phyloP scores from a whole-genome alignment of 2,113 vertebrate species.

The Laticauda laticaudata region DNA sequence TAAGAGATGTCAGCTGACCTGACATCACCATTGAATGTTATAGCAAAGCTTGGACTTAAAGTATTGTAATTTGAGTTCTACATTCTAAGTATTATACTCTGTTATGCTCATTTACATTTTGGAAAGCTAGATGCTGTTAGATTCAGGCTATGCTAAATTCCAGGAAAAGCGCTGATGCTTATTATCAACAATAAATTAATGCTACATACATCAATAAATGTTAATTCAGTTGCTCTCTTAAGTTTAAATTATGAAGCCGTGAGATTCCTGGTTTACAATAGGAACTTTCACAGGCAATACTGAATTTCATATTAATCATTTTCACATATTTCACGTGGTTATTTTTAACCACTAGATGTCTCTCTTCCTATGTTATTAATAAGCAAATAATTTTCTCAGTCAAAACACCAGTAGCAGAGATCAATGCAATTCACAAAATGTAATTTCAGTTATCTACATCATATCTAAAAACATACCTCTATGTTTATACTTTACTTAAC shows the following conservation, averaged over 20 bases:
- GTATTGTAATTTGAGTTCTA: background rate
- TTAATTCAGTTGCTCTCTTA: background rate
- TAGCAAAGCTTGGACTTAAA: background rate
- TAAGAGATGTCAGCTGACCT: background rate
- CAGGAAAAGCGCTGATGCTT: background rate
- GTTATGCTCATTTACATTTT: background rate
- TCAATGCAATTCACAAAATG: background rate
- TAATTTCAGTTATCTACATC: background rate
- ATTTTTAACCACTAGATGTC: slow-evolving; percentile 42
- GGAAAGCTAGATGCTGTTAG: background rate
- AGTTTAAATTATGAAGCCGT: background rate
- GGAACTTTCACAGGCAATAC: background rate
- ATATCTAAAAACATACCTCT: background rate
- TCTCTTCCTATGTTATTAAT: slow-evolving; percentile 36
- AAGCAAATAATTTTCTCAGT: background rate
- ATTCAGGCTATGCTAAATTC: background rate
- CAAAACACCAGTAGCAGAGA: background rate
- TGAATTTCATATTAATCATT: background rate
- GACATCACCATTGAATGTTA: background rate
- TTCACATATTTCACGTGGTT: slow-evolving; percentile 12
- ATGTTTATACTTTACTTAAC: background rate
- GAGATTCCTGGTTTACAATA: background rate
- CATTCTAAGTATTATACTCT: background rate
- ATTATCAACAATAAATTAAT: background rate
- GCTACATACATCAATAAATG: background rate